Evolutionary conservation across 2,888 invertebrate genomes (phyloP).

Genomic region (Sesia bembeciformis): DNA sequence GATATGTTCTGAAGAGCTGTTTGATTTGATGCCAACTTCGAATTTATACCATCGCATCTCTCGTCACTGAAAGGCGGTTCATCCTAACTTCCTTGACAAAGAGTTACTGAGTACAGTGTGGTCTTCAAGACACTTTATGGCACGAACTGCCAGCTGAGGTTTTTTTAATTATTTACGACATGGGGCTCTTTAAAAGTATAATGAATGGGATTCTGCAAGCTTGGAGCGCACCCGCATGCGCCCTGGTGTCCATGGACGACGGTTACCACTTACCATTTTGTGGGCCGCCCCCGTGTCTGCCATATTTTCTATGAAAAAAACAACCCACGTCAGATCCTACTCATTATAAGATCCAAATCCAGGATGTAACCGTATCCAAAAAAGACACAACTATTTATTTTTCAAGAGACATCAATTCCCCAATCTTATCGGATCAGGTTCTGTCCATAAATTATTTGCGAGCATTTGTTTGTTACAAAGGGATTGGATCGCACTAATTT

Average conservation of each 20-base stretch:
- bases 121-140: too few species aligned
- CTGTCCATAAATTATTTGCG: not conserved
- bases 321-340: not conserved
- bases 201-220: too few species aligned
- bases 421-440: not conserved
- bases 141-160: too few species aligned
- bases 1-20: too few species aligned
- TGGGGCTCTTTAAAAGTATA: too few species aligned
- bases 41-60: too few species aligned
- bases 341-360: too few species aligned
- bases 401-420: not conserved
- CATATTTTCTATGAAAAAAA: not conserved
- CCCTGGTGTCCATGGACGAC: not conserved
- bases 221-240: not conserved
- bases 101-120: too few species aligned
- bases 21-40: too few species aligned
- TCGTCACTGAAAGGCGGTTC: too few species aligned
- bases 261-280: not conserved
- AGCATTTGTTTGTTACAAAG: not conserved
- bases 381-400: not conserved
- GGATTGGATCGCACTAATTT: constrained; percentile 1
- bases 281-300: not conserved
- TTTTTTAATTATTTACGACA: too few species aligned
- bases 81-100: too few species aligned
- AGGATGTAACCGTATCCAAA: not conserved